Evolutionary conservation across 1,140 invertebrate genomes (phyloP), one percentile per base, ranked within the genome.

Genomic region (Andrena cerasifolii): DNA sequence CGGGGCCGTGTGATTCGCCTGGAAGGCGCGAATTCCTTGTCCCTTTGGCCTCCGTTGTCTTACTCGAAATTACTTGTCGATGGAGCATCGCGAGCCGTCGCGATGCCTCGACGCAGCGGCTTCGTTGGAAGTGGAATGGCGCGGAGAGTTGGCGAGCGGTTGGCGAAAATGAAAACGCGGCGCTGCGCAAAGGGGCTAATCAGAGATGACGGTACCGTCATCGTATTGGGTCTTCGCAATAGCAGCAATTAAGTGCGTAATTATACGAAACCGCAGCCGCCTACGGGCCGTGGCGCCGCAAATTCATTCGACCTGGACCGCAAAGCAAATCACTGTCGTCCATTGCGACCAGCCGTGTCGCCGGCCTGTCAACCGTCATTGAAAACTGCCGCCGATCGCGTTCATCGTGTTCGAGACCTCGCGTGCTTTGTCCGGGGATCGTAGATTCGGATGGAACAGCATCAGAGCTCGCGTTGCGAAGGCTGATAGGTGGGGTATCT

Each of bases 221-320:
- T 78, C 74, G 66, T 61, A 40, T 54, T 51, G 68, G 65, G 67
- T 75, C 59, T 76, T 85, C 65, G 86, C 86, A 87, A 86, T 88
- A 89, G 89, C 86, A 88, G 86, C 89, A 90, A 90, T 90, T 90
- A 89, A 87, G 82, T 87, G 81, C 86, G 83, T 87, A 90, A 90
- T 90, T 90, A 89, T 86, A 87, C 80, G 84, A 82, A 86, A 88
- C 89, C 86, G 86, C 88, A 87, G 72, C 68, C 62, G 71, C 62
- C 40, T 62, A 71, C 80, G 59, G 61, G 73, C 71, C 59, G 40
- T n/a, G 53, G 21, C 8, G 56, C 83, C 83, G 26, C 83, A 86
- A 87, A 90, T 90, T 90, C 88, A 90, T 90, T 89, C 78, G 70
- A 72, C 84, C 80, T 56, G 63, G 58, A 86, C 89, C 89, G 83